Percentiles rank a stretch among this genome's conserved stretches.
Evolutionary conservation across 2,113 vertebrate species (phyloP).

Genomic region (Malurus elegans): DNA sequence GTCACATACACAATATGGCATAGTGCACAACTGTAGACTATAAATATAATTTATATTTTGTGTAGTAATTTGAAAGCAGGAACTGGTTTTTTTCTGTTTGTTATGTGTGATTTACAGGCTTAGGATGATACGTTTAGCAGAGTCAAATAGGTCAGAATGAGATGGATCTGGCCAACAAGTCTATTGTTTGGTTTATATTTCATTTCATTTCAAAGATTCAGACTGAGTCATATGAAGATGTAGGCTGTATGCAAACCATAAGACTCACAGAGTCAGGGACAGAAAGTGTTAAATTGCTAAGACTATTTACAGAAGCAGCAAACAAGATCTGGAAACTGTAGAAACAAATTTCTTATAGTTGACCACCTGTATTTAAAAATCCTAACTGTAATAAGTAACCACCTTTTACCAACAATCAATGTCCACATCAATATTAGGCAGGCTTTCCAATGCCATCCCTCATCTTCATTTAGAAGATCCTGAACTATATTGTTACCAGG

Average conservation of each 20-base stretch:
- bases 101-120: not conserved
- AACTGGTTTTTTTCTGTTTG: not conserved
- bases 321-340: not conserved
- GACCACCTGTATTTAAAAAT: not conserved
- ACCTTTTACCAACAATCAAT: not conserved
- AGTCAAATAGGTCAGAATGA: not conserved
- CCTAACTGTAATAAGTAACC: not conserved
- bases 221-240: not conserved
- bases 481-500: not conserved
- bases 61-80: not conserved
- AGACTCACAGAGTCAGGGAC: not conserved
- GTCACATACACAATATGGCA: not conserved
- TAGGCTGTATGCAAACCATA: not conserved
- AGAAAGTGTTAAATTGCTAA: not conserved
- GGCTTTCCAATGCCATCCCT: not conserved
- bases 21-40: not conserved
- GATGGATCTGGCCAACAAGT: not conserved
- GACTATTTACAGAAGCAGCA: not conserved
- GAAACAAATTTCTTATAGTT: not conserved
- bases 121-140: not conserved
- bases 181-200: not conserved
- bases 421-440: not conserved
- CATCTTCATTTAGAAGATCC: not conserved
- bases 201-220: not conserved
- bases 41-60: not conserved